A percentile compares a stretch with the other conserved stretches of the same genome.
Evolutionary conservation across 2,888 invertebrate genomes (phyloP).

Genomic region (Leptinotarsa peninsularis): DNA sequence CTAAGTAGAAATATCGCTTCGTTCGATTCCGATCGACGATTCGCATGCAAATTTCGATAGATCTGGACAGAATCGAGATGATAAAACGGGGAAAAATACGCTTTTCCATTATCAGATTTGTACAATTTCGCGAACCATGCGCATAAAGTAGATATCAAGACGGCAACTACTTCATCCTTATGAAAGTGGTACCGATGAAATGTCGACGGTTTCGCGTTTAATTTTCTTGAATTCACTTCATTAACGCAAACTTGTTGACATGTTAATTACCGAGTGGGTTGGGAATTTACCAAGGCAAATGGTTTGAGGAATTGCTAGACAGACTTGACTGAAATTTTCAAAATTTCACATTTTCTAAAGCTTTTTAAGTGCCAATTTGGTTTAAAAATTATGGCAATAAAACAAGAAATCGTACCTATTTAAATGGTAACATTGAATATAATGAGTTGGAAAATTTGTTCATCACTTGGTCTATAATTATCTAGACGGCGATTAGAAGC

Average conservation of each 20-base stretch:
- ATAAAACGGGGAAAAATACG: conserved; percentile 55
- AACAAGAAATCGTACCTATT: too few relatives aligned
- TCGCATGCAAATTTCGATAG: conserved; percentile 59
- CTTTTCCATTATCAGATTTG: conserved; percentile 51
- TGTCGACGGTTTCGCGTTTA: conserved; percentile 6
- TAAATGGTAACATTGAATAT: too few relatives aligned
- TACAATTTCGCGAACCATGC: conserved; percentile 35
- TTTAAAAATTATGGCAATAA: too few relatives aligned
- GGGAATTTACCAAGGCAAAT: neutral
- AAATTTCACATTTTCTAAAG: too few relatives aligned
- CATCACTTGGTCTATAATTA: too few relatives aligned
- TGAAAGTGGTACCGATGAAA: neutral
- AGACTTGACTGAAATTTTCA: too few relatives aligned
- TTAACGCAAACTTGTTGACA: conserved; percentile 18
- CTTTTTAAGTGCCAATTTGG: too few relatives aligned
- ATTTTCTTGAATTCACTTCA: conserved; percentile 24
- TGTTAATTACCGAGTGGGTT: conserved; percentile 23
- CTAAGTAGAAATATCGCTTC: conserved; percentile 47
- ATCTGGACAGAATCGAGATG: conserved; percentile 45
- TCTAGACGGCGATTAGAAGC: too few relatives aligned
- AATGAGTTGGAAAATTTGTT: too few relatives aligned
- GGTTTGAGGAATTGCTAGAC: too few relatives aligned
- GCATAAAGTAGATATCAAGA: conserved; percentile 46
- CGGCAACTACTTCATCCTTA: conserved; percentile 37
- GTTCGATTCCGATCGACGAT: conserved; percentile 52